Base-by-base conservation (phyloP, 1,140 invertebrate genomes). In the Trichonephila inaurata region DNA sequence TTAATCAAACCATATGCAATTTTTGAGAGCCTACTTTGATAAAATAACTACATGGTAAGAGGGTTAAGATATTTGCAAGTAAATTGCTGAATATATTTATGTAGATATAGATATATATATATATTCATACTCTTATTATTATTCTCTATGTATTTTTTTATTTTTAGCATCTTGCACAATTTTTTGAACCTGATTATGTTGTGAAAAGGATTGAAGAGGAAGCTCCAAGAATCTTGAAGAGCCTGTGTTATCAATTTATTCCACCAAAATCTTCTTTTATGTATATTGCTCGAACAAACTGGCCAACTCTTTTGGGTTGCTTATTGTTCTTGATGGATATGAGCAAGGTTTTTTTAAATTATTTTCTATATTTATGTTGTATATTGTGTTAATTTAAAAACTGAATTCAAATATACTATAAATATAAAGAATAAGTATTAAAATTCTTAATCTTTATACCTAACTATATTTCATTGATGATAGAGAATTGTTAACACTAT, bases 141-240 rank as follows among this genome's bases (percentile, higher is more conserved):
- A 7, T 24, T 77, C 21, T 12, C 28, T 40, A 2, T 40, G 33
- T 7, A 10, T n/a, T 40, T 33, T 24, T 91, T 28, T n/a, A 58
- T 60, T 85, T 85, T 21, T 24, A 93, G 92, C 69, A 61, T 82
- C 64, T 93, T 60, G 51, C 51, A 28, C 21, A 18, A 10, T 88
- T 93, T 58, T 93, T 62, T 33, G 64, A 81, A 18, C 58, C 92
- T 28, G 66, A 40, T 24, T 94, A 64, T 85, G 58, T 62, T 28
- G 88, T 90, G 10, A 85, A 90, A 18, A 90, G 33, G 28, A 44
- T 90, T 18, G 93, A 94, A 86, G 88, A 90, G 4, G 93, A 94
- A 40, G 89, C 69, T 10, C 93, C 93, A 3, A 83, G 69, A 64
- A 40, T 94, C 16, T 62, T 94, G 24, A 94, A 86, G 61, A 61